Evolutionary conservation across 2,797 vertebrate species (phyloP).

Genomic region (Ibycter americanus): DNA sequence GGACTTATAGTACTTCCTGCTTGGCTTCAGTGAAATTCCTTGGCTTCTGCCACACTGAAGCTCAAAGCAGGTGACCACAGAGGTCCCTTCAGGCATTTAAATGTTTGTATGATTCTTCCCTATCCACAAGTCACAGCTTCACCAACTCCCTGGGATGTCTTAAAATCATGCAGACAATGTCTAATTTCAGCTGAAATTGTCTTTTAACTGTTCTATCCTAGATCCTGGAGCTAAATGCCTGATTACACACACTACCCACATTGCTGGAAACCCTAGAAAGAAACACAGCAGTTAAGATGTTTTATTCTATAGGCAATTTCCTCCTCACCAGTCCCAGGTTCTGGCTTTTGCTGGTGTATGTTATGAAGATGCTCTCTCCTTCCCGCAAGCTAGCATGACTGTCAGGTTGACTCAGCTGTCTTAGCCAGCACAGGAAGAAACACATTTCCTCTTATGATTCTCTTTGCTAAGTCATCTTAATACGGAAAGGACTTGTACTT

Average conservation of each 20-base stretch:
- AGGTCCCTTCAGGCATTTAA: not conserved
- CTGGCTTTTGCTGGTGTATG: not conserved
- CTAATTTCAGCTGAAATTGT: not conserved
- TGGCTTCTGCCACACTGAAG: not conserved
- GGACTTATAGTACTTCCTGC: not conserved
- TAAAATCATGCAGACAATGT: not conserved
- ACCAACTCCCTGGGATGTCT: not conserved
- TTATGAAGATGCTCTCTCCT: not conserved
- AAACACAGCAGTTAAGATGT: not conserved
- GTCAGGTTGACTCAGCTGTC: not conserved
- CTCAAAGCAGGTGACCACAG: not conserved
- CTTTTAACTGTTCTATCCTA: not conserved
- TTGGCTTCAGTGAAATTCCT: not conserved
- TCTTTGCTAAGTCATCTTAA: not conserved
- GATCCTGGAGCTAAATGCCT: not conserved
- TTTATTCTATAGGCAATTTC: not conserved
- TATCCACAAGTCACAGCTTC: not conserved
- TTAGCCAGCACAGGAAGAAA: not conserved
- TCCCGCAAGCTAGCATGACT: not conserved
- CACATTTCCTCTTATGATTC: not conserved
- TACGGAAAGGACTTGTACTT: not conserved
- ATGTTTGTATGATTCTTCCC: not conserved
- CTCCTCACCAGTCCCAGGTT: not conserved
- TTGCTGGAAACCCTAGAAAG: not conserved
- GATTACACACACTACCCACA: not conserved